phyloP scores from a whole-genome alignment of 2,113 vertebrate species.

The Crotalus viridis region DNA sequence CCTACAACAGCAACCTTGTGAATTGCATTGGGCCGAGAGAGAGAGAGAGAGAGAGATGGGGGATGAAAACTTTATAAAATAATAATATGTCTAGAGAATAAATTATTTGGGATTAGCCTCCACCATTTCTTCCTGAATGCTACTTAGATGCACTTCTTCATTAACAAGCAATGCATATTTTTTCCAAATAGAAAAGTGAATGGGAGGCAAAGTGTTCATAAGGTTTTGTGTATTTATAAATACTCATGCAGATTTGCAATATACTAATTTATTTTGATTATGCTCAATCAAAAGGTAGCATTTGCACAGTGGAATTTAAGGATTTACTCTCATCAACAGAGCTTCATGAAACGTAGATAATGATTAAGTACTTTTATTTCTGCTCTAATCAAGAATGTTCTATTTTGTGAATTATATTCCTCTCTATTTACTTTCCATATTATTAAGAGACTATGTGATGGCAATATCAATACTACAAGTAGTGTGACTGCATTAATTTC shows the following conservation, averaged over 20 bases:
- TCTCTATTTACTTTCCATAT: conserved; percentile 5
- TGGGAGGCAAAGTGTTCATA: conserved; percentile 4
- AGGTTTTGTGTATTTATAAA: neutral
- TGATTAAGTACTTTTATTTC: neutral
- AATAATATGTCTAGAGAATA: conserved; percentile 1
- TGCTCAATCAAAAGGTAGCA: conserved; percentile 17
- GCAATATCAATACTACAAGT: conserved; percentile 22
- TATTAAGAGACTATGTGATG: conserved; percentile 22
- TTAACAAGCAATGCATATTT: conserved; percentile 26
- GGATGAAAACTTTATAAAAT: conserved; percentile 31
- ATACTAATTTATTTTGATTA: conserved; percentile 34
- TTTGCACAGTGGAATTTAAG: neutral
- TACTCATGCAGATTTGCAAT: neutral
- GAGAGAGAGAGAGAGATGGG: neutral
- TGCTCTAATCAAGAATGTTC: conserved; percentile 3
- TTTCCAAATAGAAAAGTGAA: conserved; percentile 23
- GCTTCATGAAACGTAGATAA: neutral
- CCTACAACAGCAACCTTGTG: neutral
- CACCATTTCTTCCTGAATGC: neutral
- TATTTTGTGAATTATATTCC: conserved; percentile 1
- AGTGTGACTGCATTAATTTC: conserved; percentile 23
- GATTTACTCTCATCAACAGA: neutral
- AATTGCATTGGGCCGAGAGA: neutral
- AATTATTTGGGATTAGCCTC: conserved; percentile 17
- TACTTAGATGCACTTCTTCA: conserved; percentile 22